phyloP scores from a whole-genome alignment of 2,888 invertebrate genomes.

The Eurytoma californica region DNA sequence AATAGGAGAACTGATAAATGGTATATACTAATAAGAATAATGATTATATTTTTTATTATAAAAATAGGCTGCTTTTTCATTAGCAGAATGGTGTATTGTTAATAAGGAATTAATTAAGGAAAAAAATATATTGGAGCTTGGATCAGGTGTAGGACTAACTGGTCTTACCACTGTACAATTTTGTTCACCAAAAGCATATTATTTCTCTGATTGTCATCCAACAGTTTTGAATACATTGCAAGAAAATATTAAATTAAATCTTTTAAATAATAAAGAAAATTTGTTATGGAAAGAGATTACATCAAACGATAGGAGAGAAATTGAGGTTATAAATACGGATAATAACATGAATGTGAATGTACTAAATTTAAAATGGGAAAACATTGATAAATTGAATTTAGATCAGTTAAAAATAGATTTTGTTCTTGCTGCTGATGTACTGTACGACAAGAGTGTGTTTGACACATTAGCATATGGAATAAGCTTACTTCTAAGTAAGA shows the following conservation, averaged over 20 bases:
- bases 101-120: conserved; percentile 77
- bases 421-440: conserved; percentile 79
- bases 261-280: conserved; percentile 60
- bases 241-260: conserved; percentile 81
- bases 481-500: conserved; percentile 71
- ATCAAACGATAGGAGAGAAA: conserved; percentile 45
- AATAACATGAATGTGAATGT: conserved; percentile 65
- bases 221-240: conserved; percentile 80
- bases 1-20: conserved; percentile 2
- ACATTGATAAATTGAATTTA: conserved; percentile 68
- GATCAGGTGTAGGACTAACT: conserved; percentile 86
- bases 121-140: conserved; percentile 83
- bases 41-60: background rate
- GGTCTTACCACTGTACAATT: conserved; percentile 80
- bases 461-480: conserved; percentile 75
- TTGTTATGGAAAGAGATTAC: conserved; percentile 40
- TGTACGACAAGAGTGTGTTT: conserved; percentile 79
- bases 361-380: conserved; percentile 77
- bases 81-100: conserved; percentile 83
- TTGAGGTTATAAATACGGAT: conserved; percentile 18
- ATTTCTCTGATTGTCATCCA: conserved; percentile 83
- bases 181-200: conserved; percentile 77
- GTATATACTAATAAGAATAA: background rate
- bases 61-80: conserved; percentile 80
- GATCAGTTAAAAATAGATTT: conserved; percentile 72